phyloP scores from a whole-genome alignment of 2,888 invertebrate species.

The Campoplex capitator region DNA sequence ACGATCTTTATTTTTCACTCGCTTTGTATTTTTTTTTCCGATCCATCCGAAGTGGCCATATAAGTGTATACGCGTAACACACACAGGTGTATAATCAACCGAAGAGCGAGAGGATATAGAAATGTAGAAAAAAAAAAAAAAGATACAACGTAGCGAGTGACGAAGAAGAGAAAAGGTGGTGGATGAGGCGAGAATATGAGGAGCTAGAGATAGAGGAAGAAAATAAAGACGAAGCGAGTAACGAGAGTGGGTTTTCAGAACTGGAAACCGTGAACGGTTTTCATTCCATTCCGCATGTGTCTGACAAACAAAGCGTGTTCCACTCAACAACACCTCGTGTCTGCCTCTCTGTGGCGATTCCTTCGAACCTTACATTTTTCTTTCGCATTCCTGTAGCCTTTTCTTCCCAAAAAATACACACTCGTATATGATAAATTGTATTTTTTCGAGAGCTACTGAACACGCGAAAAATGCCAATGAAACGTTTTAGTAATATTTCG shows the following conservation, averaged over 20 bases:
- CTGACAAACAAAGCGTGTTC: constrained; percentile 47
- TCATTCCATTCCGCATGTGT: constrained; percentile 33
- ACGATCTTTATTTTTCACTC: neutral
- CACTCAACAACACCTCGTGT: constrained; percentile 31
- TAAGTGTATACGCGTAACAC: neutral
- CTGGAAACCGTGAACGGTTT: constrained; percentile 46
- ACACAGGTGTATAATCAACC: neutral
- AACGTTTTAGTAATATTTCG: neutral
- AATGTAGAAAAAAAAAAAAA: neutral
- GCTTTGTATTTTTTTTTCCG: constrained; percentile 5
- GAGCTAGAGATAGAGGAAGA: neutral
- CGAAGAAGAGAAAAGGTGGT: constrained; percentile 1
- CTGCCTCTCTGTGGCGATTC: neutral
- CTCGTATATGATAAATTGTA: neutral
- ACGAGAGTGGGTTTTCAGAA: constrained; percentile 33
- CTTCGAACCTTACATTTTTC: neutral
- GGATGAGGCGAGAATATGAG: constrained; percentile 21
- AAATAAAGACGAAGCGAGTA: neutral
- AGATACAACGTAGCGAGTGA: constrained; percentile 5
- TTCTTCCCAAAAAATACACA: neutral
- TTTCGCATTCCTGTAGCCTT: constrained; percentile 4
- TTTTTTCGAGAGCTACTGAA: neutral
- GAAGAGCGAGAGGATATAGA: neutral
- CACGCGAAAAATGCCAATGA: neutral
- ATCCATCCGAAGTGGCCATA: neutral